phyloP scores from a whole-genome alignment of 2,797 vertebrate genomes.

The Falco berigora region DNA sequence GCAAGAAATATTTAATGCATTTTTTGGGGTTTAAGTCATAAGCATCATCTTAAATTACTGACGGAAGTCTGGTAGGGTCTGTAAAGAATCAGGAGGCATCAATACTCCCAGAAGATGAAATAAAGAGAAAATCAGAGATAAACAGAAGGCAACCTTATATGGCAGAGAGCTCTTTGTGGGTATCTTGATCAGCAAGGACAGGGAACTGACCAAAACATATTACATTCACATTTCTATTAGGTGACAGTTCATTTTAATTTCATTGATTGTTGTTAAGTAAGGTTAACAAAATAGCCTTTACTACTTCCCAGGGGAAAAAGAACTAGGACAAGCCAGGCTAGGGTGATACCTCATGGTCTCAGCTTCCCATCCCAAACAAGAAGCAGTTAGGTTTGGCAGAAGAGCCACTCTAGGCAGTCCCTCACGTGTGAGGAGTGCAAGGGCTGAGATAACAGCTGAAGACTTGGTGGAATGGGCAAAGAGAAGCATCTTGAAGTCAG shows the following conservation, averaged over 20 bases:
- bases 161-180: neutral
- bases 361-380: neutral
- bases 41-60: neutral
- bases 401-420: neutral
- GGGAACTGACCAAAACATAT: neutral
- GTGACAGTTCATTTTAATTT: neutral
- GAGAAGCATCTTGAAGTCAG: neutral
- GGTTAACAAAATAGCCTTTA: neutral
- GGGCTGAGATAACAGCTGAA: neutral
- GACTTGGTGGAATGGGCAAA: neutral
- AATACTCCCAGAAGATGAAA: neutral
- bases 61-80: neutral
- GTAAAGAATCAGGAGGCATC: neutral
- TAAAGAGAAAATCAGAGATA: neutral
- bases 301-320: neutral
- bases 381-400: neutral
- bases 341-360: neutral
- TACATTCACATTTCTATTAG: neutral
- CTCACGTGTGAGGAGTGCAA: accelerated
- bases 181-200: conserved; percentile 2
- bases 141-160: neutral
- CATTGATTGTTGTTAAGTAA: neutral
- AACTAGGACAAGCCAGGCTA: neutral
- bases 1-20: neutral
- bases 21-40: neutral